Conservation (phyloP, 2,888 invertebrate genomes). For the Pyrocoelia pectoralis region DNA sequence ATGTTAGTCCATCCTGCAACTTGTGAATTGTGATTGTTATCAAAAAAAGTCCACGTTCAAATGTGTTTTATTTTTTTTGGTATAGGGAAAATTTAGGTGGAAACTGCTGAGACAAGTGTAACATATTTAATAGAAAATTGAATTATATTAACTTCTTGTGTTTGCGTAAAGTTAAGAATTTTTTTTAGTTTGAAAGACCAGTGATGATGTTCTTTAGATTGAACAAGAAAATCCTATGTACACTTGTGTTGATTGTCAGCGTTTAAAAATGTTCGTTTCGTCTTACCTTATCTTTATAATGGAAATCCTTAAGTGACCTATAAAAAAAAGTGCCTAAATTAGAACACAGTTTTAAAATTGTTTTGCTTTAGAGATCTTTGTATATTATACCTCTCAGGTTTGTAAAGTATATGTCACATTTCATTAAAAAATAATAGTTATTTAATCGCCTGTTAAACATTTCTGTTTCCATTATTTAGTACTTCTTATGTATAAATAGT, state of each 20-base stretch:
- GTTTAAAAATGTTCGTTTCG: not conserved
- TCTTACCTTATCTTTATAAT: not conserved
- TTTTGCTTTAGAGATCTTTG: not conserved
- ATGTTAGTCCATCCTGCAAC: slow-evolving; percentile 12
- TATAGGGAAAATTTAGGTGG: slow-evolving; percentile 7
- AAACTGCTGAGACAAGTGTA: slow-evolving; percentile 10
- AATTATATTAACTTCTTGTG: not conserved
- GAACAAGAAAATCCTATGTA: not conserved
- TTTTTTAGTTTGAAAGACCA: slow-evolving; percentile 2
- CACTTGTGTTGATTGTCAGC: slow-evolving; percentile 8
- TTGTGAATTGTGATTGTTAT: slow-evolving; percentile 8
- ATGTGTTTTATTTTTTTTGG: slow-evolving; percentile 12
- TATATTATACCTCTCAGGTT: slow-evolving; percentile 19
- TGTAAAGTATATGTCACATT: slow-evolving; percentile 18
- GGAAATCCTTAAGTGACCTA: slow-evolving; percentile 9
- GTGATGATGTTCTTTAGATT: not conserved
- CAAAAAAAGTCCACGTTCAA: slow-evolving; percentile 7
- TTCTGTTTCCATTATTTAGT: slow-evolving; percentile 2
- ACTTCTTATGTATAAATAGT: slow-evolving; percentile 9
- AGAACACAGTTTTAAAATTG: not conserved
- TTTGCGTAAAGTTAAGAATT: not conserved
- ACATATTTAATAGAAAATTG: not conserved
- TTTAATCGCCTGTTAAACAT: slow-evolving; percentile 13
- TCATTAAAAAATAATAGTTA: not conserved
- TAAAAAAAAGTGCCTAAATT: slow-evolving; percentile 16